Evolutionary conservation across 2,113 vertebrate genomes (phyloP), one percentile per base, ranked within the genome.

Genomic region (Argyrosomus japonicus): DNA sequence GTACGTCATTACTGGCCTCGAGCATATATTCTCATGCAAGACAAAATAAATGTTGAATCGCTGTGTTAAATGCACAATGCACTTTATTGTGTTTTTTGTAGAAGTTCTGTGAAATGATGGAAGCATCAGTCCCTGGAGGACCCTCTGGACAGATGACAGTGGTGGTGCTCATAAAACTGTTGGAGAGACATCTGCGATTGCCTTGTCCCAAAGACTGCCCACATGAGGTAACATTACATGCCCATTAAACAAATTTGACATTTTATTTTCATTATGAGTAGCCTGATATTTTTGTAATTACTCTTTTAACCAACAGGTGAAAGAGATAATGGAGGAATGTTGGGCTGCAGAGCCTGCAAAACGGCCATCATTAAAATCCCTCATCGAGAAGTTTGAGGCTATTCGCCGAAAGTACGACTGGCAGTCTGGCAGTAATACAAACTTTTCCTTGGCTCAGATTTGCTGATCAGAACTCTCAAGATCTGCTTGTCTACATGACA

Each of bases 101-200:
- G 97, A 98, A 96, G 87, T 97, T 96, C 79, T 48, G 86, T 0
- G 96, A 97, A 80, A 95, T 98, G 95, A 95, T 96, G 36, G 95
- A 93, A 1, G 21, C 73, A 19, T 80, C 92, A 95, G 5, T 40
- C 36, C 36, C 7, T 40, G 36, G 36, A 9, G 36, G 8, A 40
- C 7, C 36, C 36, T 40, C 36, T 40, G 96, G 94, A 19, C 95
- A 96, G 87, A 97, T 97, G 96, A 97, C 93, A 0, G 92, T 97
- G 61, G 91, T 97, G 90, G 84, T 91, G 53, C 92, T 99, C 68
- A 96, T 96, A 0, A 94, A 94, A 48, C 83, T 97, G 45, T 84
- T 99, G 92, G 97, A 97, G 18, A 92, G 83, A 60, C 93, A 95
- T 0, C 74, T 70, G 65, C 91, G 97, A 43, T 88, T 99, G 72